These are phyloP conservation scores for Chymomyza caudatula DNA, from an alignment of 2,888 invertebrate species.

Conservation along the genomic window DNA sequence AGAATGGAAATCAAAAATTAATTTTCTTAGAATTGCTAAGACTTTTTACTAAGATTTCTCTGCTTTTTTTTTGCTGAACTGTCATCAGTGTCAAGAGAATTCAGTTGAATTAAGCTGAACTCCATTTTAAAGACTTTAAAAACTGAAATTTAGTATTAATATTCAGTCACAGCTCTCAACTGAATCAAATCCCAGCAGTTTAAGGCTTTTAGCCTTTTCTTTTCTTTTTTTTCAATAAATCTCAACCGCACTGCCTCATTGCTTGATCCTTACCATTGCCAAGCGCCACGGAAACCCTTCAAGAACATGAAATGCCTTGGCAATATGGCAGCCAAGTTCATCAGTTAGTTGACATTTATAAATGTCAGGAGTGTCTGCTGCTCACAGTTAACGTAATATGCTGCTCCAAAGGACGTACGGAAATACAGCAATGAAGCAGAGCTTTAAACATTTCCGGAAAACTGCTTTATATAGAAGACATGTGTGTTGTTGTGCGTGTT, in stretches of 20 bases:
- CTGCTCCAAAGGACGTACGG: constrained; percentile 8
- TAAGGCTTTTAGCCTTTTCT: not conserved
- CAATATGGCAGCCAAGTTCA: constrained; percentile 19
- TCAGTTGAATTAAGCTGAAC: not conserved
- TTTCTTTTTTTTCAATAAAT: constrained; percentile 3
- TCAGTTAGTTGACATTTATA: constrained; percentile 32
- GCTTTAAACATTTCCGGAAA: constrained; percentile 55
- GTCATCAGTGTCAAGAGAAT: too few species aligned
- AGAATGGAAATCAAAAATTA: too few species aligned
- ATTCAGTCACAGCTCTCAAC: not conserved
- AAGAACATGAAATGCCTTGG: constrained; percentile 35
- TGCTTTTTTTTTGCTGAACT: not conserved
- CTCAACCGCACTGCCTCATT: not conserved
- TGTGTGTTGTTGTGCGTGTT: constrained; percentile 14
- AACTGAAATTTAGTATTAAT: not conserved
- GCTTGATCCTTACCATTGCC: not conserved
- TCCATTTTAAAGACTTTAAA: not conserved
- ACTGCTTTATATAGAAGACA: constrained; percentile 15
- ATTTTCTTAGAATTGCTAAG: too few species aligned
- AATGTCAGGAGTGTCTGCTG: constrained; percentile 39
- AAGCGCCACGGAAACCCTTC: constrained; percentile 29
- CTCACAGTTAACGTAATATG: too few species aligned
- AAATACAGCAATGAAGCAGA: constrained; percentile 37
- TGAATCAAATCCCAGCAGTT: not conserved
- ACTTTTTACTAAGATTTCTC: too few species aligned